Evolutionary conservation across 2,888 invertebrate species (phyloP).

Genomic region (Folsomia candida): DNA sequence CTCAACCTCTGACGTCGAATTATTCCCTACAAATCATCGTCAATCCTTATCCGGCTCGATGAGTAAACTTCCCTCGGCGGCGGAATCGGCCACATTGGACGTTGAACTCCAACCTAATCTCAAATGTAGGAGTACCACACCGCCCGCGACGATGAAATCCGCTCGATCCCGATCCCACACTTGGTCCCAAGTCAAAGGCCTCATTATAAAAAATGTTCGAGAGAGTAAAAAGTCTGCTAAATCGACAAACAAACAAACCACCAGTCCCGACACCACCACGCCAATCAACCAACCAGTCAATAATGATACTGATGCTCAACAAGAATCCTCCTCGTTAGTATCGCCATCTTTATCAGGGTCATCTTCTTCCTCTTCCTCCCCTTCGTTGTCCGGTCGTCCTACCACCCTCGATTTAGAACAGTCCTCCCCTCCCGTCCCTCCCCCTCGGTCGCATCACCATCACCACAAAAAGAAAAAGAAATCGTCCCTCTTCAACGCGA

Average conservation of each 20-base stretch:
- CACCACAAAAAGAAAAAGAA: conserved; percentile 39
- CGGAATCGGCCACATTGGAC: neutral
- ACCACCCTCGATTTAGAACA: conserved; percentile 27
- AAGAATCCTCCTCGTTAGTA: neutral
- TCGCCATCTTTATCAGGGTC: neutral
- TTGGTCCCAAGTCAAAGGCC: conserved; percentile 46
- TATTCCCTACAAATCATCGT: conserved; percentile 16
- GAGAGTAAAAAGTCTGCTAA: conserved; percentile 24
- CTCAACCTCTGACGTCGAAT: neutral
- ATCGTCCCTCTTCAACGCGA: conserved; percentile 8
- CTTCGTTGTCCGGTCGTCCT: conserved; percentile 30
- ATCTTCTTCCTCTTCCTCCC: conserved; percentile 5
- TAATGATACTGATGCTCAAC: neutral
- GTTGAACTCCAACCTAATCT: conserved; percentile 9
- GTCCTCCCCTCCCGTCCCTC: conserved; percentile 25
- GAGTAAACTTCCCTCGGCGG: conserved; percentile 30
- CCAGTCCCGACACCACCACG: conserved; percentile 24
- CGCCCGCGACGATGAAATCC: conserved; percentile 21
- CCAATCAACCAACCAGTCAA: conserved; percentile 17
- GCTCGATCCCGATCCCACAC: conserved; percentile 31
- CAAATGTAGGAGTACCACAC: conserved; percentile 37
- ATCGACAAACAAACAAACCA: conserved; percentile 34
- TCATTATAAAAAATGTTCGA: conserved; percentile 36
- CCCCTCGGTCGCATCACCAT: conserved; percentile 36
- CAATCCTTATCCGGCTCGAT: conserved; percentile 30